Conservation (phyloP, 2,888 invertebrate genomes). For the Taphrorychus bicolor region DNA sequence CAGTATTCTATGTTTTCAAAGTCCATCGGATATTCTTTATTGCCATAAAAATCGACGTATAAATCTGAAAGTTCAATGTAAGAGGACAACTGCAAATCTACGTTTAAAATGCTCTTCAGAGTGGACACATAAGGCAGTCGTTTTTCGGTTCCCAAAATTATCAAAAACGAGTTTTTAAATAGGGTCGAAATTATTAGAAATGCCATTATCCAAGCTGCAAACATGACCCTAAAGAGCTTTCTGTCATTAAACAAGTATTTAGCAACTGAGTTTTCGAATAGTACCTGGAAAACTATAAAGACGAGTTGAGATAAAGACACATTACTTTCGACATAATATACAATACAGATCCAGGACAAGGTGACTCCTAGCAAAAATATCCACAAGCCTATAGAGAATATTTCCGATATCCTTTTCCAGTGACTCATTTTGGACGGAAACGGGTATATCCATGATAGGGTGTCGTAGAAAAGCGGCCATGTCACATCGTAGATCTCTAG, state of each 20-base stretch:
- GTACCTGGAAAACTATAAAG: conserved; percentile 17
- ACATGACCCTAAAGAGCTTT: conserved; percentile 17
- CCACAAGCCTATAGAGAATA: conserved; percentile 15
- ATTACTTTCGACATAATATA: neutral
- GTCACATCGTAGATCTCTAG: conserved; percentile 14
- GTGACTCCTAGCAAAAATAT: neutral
- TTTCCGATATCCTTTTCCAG: conserved; percentile 20
- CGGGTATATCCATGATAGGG: conserved; percentile 24
- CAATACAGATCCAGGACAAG: neutral
- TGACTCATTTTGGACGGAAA: conserved; percentile 11
- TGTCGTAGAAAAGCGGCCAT: conserved; percentile 10
- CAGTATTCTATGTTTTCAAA: conserved; percentile 16
- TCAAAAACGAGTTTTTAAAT: conserved; percentile 26
- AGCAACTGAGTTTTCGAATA: conserved; percentile 21
- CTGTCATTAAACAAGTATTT: neutral
- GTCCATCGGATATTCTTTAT: conserved; percentile 13
- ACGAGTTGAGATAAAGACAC: neutral
- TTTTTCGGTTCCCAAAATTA: conserved; percentile 26
- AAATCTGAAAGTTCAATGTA: conserved; percentile 16
- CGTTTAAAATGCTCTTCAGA: neutral
- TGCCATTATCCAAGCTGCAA: conserved; percentile 20
- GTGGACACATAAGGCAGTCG: neutral
- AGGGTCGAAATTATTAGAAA: conserved; percentile 21
- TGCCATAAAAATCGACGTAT: conserved; percentile 7
- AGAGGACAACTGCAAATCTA: conserved; percentile 17